Conservation (phyloP, 2,888 invertebrate genomes). For the Sacculina carcini region DNA sequence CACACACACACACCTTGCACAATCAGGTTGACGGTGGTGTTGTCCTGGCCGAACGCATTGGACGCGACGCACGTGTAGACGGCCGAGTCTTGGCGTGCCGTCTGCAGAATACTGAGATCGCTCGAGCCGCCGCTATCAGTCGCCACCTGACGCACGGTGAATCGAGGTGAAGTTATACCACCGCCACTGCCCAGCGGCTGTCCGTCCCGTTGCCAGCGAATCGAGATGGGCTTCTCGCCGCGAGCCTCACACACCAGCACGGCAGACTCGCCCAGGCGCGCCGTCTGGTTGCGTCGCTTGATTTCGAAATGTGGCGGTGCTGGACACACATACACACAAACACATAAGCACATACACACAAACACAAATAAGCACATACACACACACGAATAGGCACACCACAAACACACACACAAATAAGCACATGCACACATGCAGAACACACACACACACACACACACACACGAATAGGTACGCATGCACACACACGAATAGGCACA, state of each 20-base stretch:
- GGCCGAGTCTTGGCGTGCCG: slow-evolving; percentile 65
- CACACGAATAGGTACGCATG: too few relatives aligned
- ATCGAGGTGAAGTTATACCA: slow-evolving; percentile 15
- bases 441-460: too few relatives aligned
- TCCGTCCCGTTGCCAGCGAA: slow-evolving; percentile 83
- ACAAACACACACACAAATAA: too few relatives aligned
- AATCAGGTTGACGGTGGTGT: slow-evolving; percentile 83
- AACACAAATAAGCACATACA: too few relatives aligned
- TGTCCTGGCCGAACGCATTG: slow-evolving; percentile 77
- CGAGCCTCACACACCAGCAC: slow-evolving; percentile 75
- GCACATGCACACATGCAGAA: too few relatives aligned
- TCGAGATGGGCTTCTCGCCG: slow-evolving; percentile 81
- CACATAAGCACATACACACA: too few relatives aligned
- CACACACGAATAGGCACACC: too few relatives aligned
- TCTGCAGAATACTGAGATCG: slow-evolving; percentile 63
- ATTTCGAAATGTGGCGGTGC: slow-evolving; percentile 82
- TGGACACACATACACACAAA: slow-evolving; percentile 19
- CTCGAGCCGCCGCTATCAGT: slow-evolving; percentile 61
- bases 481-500: too few relatives aligned
- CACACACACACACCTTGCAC: slow-evolving; percentile 39
- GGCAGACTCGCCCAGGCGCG: slow-evolving; percentile 65
- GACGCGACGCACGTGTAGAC: slow-evolving; percentile 75
- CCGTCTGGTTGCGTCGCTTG: slow-evolving; percentile 69
- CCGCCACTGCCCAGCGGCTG: not conserved
- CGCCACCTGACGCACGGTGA: slow-evolving; percentile 43